phyloP scores from a whole-genome alignment of 2,113 vertebrate genomes.

The Lophochroa leadbeateri region DNA sequence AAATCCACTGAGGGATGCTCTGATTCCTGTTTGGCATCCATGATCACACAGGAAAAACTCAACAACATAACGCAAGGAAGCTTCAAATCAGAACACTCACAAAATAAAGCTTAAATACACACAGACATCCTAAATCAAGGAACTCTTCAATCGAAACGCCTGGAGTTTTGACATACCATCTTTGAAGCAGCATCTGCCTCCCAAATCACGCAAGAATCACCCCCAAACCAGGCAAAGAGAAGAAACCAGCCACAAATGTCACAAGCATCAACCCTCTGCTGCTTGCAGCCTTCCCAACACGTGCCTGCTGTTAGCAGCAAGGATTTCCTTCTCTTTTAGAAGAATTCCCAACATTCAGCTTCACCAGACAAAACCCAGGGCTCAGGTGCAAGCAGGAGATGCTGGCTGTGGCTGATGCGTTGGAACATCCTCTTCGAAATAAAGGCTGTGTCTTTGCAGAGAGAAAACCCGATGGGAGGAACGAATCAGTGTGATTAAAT shows the following conservation, averaged over 20 bases:
- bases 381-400: neutral
- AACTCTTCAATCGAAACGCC: neutral
- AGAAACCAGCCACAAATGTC: neutral
- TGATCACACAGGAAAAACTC: neutral
- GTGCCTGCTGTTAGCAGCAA: neutral
- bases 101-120: neutral
- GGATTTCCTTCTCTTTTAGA: neutral
- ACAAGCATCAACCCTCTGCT: neutral
- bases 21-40: neutral
- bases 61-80: neutral
- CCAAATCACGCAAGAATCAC: neutral
- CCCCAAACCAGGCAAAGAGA: neutral
- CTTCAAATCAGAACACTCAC: neutral
- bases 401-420: neutral
- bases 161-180: neutral
- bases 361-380: neutral
- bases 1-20: neutral
- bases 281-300: neutral
- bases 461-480: neutral
- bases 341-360: neutral
- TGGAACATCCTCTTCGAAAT: neutral
- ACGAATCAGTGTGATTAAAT: neutral
- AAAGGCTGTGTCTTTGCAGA: neutral
- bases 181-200: neutral
- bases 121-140: neutral